phyloP scores from a whole-genome alignment of 2,797 vertebrate species.

The Thamnophis elegans region DNA sequence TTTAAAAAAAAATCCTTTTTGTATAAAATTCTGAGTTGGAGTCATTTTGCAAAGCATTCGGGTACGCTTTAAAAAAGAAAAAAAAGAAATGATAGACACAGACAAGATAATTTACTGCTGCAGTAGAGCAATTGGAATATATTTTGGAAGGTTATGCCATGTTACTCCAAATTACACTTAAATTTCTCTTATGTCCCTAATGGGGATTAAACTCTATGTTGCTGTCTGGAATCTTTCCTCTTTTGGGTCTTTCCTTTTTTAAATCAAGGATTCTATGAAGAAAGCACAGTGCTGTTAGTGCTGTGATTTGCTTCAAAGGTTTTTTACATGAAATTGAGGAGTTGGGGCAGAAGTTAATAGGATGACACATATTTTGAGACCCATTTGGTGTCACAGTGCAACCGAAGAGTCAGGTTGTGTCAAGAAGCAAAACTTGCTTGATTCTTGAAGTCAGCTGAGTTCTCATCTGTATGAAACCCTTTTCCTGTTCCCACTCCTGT shows the following conservation, averaged over 20 bases:
- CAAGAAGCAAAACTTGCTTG: conserved; percentile 43
- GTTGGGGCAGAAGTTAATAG: conserved; percentile 40
- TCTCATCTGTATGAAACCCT: conserved; percentile 18
- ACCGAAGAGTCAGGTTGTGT: conserved; percentile 44
- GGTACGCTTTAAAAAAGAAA: background rate
- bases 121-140: background rate
- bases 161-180: background rate
- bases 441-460: conserved; percentile 38
- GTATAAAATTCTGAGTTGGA: background rate
- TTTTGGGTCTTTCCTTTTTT: background rate
- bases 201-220: background rate
- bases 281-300: background rate
- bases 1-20: background rate
- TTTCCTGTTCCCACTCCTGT: conserved; percentile 35
- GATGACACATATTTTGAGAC: conserved; percentile 35
- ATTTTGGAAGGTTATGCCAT: background rate
- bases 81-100: background rate
- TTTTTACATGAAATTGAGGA: conserved; percentile 32
- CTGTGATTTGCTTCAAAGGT: background rate
- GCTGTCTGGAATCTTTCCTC: background rate
- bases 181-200: background rate
- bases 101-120: background rate
- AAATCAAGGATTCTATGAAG: background rate
- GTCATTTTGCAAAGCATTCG: background rate
- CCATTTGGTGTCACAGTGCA: conserved; percentile 29